These are phyloP conservation scores for Diloba caeruleocephala DNA, from an alignment of 2,888 invertebrate genomes.

Conservation along the genomic window DNA sequence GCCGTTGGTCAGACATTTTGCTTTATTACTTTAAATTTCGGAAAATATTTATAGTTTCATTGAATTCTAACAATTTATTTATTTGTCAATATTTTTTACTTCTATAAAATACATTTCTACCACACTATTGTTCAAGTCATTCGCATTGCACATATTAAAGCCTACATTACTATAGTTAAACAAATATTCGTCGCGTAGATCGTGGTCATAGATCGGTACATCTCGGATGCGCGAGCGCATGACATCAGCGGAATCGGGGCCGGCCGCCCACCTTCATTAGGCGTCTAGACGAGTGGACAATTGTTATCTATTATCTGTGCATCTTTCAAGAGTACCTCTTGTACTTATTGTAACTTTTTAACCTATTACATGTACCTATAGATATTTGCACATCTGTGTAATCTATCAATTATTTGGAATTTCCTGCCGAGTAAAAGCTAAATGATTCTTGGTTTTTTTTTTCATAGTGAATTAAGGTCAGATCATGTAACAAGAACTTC, in stretches of 20 bases:
- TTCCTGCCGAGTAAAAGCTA: constrained; percentile 38
- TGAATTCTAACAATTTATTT: neutral
- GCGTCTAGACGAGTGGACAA: constrained; percentile 64
- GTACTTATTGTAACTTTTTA: constrained; percentile 14
- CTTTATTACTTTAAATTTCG: neutral
- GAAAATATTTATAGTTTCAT: neutral
- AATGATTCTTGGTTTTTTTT: too few relatives aligned
- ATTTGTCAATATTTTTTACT: too few relatives aligned
- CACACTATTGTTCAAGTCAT: neutral
- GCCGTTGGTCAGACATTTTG: too few relatives aligned
- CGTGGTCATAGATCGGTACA: constrained; percentile 37
- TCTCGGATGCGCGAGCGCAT: constrained; percentile 60
- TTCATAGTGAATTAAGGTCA: too few relatives aligned
- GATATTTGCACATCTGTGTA: neutral
- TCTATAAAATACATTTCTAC: neutral
- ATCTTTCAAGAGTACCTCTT: constrained; percentile 38
- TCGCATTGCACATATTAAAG: neutral
- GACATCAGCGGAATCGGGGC: constrained; percentile 75
- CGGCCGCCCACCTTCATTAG: constrained; percentile 80
- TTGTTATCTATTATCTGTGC: constrained; percentile 55
- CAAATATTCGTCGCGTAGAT: constrained; percentile 27
- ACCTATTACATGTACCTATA: neutral
- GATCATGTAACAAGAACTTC: too few relatives aligned
- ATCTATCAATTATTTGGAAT: constrained; percentile 27
- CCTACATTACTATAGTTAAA: constrained; percentile 11